These are phyloP conservation scores for Xenus cinereus DNA, from an alignment of 2,113 vertebrate species.

Conservation along the genomic window DNA sequence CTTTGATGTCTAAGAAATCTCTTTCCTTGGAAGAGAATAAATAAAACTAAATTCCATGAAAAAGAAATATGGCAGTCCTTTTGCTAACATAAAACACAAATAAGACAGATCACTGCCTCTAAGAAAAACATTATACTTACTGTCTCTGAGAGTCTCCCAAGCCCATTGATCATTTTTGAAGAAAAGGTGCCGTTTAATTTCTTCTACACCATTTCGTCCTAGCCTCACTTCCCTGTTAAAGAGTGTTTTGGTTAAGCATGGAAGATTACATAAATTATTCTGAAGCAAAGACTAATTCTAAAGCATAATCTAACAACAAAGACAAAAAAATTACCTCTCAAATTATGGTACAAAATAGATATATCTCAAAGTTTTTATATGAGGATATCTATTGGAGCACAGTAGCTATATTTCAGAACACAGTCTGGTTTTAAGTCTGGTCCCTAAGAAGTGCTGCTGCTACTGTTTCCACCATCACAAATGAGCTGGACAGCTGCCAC, in stretches of 20 bases:
- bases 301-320: not conserved
- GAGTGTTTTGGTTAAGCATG: not conserved
- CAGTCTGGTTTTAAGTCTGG: not conserved
- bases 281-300: not conserved
- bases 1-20: not conserved
- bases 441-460: not conserved
- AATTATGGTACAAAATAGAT: not conserved
- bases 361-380: not conserved
- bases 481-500: not conserved
- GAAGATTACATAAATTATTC: not conserved
- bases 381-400: not conserved
- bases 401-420: not conserved
- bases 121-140: slow-evolving; percentile 76
- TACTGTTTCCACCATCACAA: not conserved
- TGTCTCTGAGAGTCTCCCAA: slow-evolving; percentile 94
- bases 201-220: slow-evolving; percentile 93
- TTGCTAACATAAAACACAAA: not conserved
- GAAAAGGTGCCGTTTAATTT: slow-evolving; percentile 96
- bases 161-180: slow-evolving; percentile 99
- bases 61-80: not conserved
- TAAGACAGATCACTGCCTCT: not conserved
- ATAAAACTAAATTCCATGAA: not conserved
- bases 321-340: not conserved
- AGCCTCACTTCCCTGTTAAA: slow-evolving; percentile 89
- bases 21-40: not conserved